These are phyloP conservation scores for Pantala flavescens DNA, from an alignment of 1,140 invertebrate species.

Conservation along the genomic window DNA sequence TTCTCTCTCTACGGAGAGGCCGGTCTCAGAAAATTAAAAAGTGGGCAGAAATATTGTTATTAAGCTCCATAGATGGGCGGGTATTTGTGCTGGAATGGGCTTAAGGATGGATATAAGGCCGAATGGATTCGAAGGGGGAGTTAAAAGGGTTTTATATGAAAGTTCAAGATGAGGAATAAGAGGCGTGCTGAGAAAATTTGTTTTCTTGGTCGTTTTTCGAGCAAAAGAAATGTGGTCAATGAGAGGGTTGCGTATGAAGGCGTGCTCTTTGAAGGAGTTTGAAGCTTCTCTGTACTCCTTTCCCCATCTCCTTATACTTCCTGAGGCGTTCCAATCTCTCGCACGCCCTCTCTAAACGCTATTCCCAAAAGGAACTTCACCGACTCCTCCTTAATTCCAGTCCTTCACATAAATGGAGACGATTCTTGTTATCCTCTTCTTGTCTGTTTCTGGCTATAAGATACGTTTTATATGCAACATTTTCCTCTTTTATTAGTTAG, in stretches of 20 bases:
- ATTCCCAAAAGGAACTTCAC: background rate
- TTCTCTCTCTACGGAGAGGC: background rate
- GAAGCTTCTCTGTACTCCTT: background rate
- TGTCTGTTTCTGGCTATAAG: background rate
- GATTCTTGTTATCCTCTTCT: background rate
- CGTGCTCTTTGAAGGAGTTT: background rate
- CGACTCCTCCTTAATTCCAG: background rate
- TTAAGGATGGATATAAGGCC: background rate
- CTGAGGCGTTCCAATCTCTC: background rate
- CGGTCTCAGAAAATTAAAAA: background rate
- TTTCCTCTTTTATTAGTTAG: no score
- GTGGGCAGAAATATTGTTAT: constrained; percentile 2
- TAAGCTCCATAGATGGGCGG: background rate
- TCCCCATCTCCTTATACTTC: background rate
- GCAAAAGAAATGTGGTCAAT: background rate
- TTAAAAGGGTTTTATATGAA: background rate
- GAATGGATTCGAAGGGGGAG: background rate
- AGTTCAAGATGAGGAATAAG: background rate
- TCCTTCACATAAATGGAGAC: background rate
- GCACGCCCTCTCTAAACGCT: background rate
- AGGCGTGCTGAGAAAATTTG: no score
- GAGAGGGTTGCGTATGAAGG: background rate
- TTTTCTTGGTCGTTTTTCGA: no score
- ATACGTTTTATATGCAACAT: no score
- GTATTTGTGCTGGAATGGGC: background rate